Percentiles rank a stretch among this genome's conserved stretches.
These are phyloP conservation scores for Cottus gobio DNA, from an alignment of 2,113 vertebrate species.

Conservation along the genomic window DNA sequence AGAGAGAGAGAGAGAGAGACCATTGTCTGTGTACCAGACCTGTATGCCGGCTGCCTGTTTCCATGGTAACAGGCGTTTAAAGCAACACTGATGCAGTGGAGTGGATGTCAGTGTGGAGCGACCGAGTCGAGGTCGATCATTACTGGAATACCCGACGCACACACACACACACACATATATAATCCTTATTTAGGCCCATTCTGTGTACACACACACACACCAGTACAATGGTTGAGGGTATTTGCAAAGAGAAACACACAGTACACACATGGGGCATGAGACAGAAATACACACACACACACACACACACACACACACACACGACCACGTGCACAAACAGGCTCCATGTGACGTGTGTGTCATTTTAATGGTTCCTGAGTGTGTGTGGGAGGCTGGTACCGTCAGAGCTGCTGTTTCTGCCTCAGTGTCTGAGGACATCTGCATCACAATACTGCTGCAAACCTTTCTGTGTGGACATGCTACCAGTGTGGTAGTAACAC, in stretches of 20 bases:
- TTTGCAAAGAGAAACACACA: conserved; percentile 4
- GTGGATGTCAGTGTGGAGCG: conserved; percentile 64
- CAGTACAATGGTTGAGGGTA: not conserved
- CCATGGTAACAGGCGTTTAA: conserved; percentile 84
- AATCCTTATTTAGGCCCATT: conserved; percentile 1
- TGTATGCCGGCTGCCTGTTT: conserved; percentile 80
- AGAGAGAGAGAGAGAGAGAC: conserved; percentile 51
- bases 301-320: not conserved
- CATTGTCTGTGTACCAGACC: conserved; percentile 77
- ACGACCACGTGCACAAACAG: not conserved
- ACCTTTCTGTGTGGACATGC: conserved; percentile 6
- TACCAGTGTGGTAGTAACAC: conserved; percentile 1
- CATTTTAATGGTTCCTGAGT: conserved; percentile 16
- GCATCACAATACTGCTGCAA: conserved; percentile 50
- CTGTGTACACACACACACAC: not conserved
- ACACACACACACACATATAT: not conserved
- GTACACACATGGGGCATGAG: not conserved
- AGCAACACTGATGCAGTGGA: conserved; percentile 74
- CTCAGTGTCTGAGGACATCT: conserved; percentile 50
- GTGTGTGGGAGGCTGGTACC: conserved; percentile 52
- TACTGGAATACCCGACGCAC: conserved; percentile 61
- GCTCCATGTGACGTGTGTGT: conserved; percentile 12
- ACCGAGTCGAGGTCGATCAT: conserved; percentile 64
- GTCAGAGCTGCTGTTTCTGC: conserved; percentile 35
- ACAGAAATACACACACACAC: not conserved